phyloP scores from a whole-genome alignment of 1,140 invertebrate genomes.

The Glossosoma conforme region DNA sequence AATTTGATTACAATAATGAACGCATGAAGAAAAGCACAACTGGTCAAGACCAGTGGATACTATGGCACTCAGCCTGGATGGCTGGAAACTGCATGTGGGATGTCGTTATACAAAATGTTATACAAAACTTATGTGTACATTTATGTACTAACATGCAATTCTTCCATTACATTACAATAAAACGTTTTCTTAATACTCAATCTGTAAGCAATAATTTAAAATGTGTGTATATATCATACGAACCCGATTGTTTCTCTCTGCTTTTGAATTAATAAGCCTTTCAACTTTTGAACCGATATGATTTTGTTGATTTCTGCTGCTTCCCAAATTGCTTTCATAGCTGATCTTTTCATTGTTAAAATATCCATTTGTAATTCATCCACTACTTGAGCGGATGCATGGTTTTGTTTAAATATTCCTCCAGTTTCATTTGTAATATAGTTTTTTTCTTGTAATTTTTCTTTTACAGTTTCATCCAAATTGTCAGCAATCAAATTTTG shows the following conservation, averaged over 20 bases:
- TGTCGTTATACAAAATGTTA: too few species aligned
- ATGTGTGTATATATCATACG: too few species aligned
- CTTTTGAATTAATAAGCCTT: slow-evolving; percentile 37
- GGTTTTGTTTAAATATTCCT: not conserved
- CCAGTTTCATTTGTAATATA: not conserved
- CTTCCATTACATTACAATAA: too few species aligned
- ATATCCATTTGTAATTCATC: slow-evolving; percentile 42
- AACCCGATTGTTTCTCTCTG: slow-evolving; percentile 5
- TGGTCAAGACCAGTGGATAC: too few species aligned
- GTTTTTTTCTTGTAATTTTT: not conserved
- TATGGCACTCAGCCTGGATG: too few species aligned
- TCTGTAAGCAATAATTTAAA: too few species aligned
- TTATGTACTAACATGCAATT: too few species aligned
- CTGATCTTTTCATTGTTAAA: slow-evolving; percentile 41
- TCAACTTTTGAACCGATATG: slow-evolving; percentile 45
- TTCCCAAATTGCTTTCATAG: slow-evolving; percentile 44
- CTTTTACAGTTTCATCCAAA: not conserved
- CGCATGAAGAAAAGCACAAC: too few species aligned
- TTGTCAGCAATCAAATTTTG: not conserved
- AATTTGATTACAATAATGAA: too few species aligned
- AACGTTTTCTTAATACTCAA: too few species aligned
- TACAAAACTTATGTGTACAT: too few species aligned
- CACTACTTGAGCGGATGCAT: not conserved
- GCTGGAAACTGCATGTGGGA: too few species aligned
- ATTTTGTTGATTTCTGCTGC: slow-evolving; percentile 48